Base-by-base conservation (phyloP, 1,140 invertebrate species). In the Heliconius hermathena region DNA sequence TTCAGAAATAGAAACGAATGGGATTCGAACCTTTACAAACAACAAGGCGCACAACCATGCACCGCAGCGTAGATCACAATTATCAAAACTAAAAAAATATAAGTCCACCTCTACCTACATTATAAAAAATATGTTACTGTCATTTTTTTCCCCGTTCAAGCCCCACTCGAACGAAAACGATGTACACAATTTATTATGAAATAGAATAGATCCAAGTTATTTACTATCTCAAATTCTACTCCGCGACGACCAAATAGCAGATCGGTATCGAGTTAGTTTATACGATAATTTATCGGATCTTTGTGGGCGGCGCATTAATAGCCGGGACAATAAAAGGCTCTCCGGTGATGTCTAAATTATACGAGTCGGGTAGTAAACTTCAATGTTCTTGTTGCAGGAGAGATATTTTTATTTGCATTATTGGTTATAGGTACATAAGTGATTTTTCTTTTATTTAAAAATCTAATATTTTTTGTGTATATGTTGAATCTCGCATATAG, bases 291-390 rank as follows among this genome's bases (percentile, higher is more conserved):
- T 85, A 85, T 87, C 80, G 83, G 74, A 81, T 78, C 82, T 74
- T 85, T 78, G 84, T 86, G 83, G 86, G 86, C 84, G 86, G 84
- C 54, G 79, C 83, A 84, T 86, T 84, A 86, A 86, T 87, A 84
- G 86, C 77, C 76, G 80, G 82, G 82, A 86, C 85, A 87, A 85
- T 87, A 86, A 87, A 87, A 81, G 82, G 81, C 74, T 84, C 22
- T 83, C 82, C 78, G 81, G 60, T 84, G 83, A 86, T 84, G 83
- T 87, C 86, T 87, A 84, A 82, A 87, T 86, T 85, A 85, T 84
- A 83, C 80, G 75, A 82, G 74, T 66, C 72, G 74, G 70, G 71
- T 79, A 85, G 77, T 84, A 83, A 84, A 84, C 76, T 79, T 52
- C 79, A 73, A 78, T 82, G 76, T 81, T 84, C 81, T 81, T 81